Percentiles rank a stretch among this genome's conserved stretches.
phyloP scores from a whole-genome alignment of 1,140 invertebrate genomes.

The Lordiphosa mommai region DNA sequence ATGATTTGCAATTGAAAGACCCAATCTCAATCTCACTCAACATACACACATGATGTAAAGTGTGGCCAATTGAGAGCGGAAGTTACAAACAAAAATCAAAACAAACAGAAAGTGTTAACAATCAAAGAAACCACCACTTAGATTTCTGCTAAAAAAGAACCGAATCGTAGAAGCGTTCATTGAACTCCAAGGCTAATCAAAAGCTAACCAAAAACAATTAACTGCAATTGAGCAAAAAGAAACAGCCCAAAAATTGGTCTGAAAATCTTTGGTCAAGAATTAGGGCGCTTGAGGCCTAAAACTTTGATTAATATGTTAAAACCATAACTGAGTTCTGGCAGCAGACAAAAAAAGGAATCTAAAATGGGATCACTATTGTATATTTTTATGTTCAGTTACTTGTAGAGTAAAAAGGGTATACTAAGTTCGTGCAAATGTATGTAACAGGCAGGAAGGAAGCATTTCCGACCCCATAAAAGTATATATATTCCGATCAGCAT shows the following conservation, averaged over 20 bases:
- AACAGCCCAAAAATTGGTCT: background rate
- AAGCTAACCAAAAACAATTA: conserved; percentile 11
- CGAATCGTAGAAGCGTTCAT: background rate
- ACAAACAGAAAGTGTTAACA: conserved; percentile 1
- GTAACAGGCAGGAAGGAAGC: too few relatives aligned
- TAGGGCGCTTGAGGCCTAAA: background rate
- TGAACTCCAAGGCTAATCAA: conserved; percentile 4
- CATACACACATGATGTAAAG: background rate
- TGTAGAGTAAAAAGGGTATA: too few relatives aligned
- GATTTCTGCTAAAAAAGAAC: conserved; percentile 11
- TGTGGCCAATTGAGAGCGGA: conserved; percentile 9
- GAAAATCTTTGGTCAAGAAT: conserved; percentile 2
- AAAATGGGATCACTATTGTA: too few relatives aligned
- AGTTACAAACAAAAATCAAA: background rate
- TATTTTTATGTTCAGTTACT: too few relatives aligned
- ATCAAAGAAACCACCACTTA: background rate
- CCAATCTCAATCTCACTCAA: background rate
- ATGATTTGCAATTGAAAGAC: conserved; percentile 42
- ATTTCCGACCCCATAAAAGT: too few relatives aligned
- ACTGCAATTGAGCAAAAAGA: background rate
- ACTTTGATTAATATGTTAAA: too few relatives aligned
- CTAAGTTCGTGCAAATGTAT: too few relatives aligned
- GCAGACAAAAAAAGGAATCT: too few relatives aligned
- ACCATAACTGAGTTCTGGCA: too few relatives aligned
- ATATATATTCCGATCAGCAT: too few relatives aligned